These are phyloP conservation scores for Paralvinella palmiformis DNA, from an alignment of 1,140 invertebrate species.

Conservation along the genomic window DNA sequence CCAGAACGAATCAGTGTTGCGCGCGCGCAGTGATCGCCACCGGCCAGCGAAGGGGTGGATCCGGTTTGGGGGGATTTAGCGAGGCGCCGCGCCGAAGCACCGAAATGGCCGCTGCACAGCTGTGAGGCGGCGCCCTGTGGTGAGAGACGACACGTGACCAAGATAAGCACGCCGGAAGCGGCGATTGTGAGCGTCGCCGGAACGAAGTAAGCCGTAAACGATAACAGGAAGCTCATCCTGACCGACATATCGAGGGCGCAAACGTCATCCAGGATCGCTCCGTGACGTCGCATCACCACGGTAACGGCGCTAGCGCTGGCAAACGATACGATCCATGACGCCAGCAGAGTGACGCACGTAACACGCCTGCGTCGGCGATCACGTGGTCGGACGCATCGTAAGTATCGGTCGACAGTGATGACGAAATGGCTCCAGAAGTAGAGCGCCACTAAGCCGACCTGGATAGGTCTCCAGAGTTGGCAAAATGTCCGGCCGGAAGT, in stretches of 20 bases:
- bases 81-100: not conserved
- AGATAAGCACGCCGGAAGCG: not conserved
- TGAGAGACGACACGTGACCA: not conserved
- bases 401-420: conserved; percentile 3
- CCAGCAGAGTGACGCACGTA: not conserved
- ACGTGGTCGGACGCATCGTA: not conserved
- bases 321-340: conserved; percentile 1
- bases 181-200: not conserved
- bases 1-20: no score
- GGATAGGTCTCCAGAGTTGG: not conserved
- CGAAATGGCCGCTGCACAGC: not conserved
- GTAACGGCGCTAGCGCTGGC: not conserved
- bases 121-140: not conserved
- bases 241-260: not conserved
- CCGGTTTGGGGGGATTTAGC: no score
- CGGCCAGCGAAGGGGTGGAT: not conserved
- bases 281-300: not conserved
- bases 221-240: not conserved
- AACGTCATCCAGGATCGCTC: not conserved
- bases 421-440: not conserved
- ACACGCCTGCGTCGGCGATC: not conserved
- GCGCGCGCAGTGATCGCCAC: not conserved
- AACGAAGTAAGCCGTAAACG: not conserved
- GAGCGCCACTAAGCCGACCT: not conserved
- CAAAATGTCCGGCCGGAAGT: not conserved